phyloP scores from a whole-genome alignment of 2,888 invertebrate species.

The Eremobia ochroleuca region DNA sequence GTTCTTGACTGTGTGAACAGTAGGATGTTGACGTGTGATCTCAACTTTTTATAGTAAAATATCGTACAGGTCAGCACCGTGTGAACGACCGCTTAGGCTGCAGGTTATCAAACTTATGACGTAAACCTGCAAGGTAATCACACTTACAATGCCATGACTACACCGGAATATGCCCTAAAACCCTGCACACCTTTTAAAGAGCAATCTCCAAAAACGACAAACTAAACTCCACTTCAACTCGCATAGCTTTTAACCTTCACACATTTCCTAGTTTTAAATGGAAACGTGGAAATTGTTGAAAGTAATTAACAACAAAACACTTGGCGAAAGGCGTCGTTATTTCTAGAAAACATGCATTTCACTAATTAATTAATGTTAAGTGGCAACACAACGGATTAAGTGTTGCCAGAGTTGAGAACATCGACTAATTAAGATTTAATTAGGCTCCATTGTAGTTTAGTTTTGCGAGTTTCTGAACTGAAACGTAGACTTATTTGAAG shows the following conservation, averaged over 20 bases:
- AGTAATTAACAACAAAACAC: conserved; percentile 62
- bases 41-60: too few relatives aligned
- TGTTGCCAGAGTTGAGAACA: conserved; percentile 49
- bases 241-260: conserved; percentile 21
- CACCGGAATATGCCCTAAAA: not conserved
- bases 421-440: conserved; percentile 61
- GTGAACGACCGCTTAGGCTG: not conserved
- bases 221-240: conserved; percentile 21
- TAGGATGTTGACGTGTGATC: too few relatives aligned
- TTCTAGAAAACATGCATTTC: conserved; percentile 61
- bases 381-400: conserved; percentile 55
- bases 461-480: conserved; percentile 29
- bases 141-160: not conserved
- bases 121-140: not conserved
- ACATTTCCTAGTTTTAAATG: conserved; percentile 16
- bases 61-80: too few relatives aligned
- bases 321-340: conserved; percentile 32
- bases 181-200: not conserved
- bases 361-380: conserved; percentile 63
- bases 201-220: not conserved
- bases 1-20: too few relatives aligned
- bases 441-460: conserved; percentile 29
- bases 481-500: conserved; percentile 11
- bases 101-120: not conserved
- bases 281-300: conserved; percentile 34